Evolutionary conservation across 2,797 vertebrate genomes (phyloP).

Genomic region (Podargus strigoides): DNA sequence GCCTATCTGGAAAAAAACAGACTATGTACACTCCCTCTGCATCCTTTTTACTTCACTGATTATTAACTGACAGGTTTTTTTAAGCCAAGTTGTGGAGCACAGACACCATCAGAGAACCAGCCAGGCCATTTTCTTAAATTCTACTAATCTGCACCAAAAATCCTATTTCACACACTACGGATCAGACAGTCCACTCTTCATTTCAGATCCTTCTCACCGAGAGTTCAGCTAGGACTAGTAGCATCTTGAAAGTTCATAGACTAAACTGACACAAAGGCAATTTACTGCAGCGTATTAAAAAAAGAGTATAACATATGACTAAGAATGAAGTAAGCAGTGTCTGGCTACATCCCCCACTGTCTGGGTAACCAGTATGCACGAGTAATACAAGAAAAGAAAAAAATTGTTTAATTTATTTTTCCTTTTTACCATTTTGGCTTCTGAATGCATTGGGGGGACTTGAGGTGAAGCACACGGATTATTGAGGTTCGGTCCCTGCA

Average conservation of each 20-base stretch:
- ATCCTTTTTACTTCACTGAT: not conserved
- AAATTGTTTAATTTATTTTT: not conserved
- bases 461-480: conserved; percentile 93
- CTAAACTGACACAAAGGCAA: not conserved
- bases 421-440: conserved; percentile 96
- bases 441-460: conserved; percentile 96
- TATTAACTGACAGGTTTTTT: not conserved
- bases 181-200: not conserved
- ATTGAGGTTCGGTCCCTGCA: conserved; percentile 92
- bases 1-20: not conserved
- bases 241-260: conserved; percentile 10
- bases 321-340: conserved; percentile 47
- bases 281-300: conserved; percentile 36
- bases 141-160: not conserved
- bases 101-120: not conserved
- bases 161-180: not conserved
- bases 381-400: not conserved
- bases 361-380: not conserved
- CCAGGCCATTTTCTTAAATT: not conserved
- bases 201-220: not conserved
- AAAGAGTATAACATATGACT: conserved; percentile 16
- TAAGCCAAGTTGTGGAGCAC: not conserved
- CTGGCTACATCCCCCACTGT: conserved; percentile 15
- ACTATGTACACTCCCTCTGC: not conserved
- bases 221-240: not conserved